A percentile compares a stretch with the other conserved stretches of the same genome.
phyloP scores from a whole-genome alignment of 2,888 invertebrate species.

The Pelosia muscerda region DNA sequence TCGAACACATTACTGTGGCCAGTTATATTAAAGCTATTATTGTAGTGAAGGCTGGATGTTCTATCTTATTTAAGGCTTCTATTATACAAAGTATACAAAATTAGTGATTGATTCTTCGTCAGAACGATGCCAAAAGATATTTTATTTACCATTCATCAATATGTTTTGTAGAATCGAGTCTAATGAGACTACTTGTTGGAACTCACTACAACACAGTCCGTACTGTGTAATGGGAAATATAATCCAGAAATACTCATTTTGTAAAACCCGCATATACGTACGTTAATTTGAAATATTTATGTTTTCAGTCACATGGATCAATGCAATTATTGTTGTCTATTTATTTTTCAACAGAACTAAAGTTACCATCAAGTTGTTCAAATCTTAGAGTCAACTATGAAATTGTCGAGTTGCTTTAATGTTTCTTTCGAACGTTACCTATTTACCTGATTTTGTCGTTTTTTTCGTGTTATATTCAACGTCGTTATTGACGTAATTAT shows the following conservation, averaged over 20 bases:
- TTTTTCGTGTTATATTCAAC: conserved; percentile 72
- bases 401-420: conserved; percentile 80
- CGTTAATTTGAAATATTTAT: conserved; percentile 44
- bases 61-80: conserved; percentile 64
- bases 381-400: conserved; percentile 74
- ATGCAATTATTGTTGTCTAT: conserved; percentile 64
- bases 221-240: conserved; percentile 38
- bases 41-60: conserved; percentile 75
- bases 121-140: conserved; percentile 47
- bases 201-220: conserved; percentile 38
- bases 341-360: conserved; percentile 72
- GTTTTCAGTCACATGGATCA: conserved; percentile 45
- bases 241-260: conserved; percentile 69
- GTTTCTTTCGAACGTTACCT: conserved; percentile 82
- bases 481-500: conserved; percentile 74
- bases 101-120: conserved; percentile 41
- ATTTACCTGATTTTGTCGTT: conserved; percentile 81
- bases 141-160: conserved; percentile 35
- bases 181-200: conserved; percentile 35
- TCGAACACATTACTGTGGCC: conserved; percentile 81
- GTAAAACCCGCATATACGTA: conserved; percentile 54
- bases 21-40: conserved; percentile 82
- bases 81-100: conserved; percentile 52
- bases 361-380: conserved; percentile 85
- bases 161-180: conserved; percentile 34